phyloP scores from a whole-genome alignment of 2,888 invertebrate genomes.

The Acanthacorydalis orientalis region DNA sequence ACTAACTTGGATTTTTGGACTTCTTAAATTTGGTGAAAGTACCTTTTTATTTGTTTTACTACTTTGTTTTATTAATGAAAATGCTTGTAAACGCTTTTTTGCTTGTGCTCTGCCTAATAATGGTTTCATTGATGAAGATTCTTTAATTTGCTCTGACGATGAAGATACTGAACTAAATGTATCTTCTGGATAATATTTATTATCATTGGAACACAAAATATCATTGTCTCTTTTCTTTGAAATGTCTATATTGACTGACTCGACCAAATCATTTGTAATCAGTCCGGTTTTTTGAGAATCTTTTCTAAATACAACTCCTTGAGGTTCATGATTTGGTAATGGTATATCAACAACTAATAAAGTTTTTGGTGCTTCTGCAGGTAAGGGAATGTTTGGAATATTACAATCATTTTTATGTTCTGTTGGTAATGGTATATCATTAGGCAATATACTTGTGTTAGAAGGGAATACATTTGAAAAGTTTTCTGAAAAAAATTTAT shows the following conservation, averaged over 20 bases:
- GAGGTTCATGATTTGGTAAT: neutral
- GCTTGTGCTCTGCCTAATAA: conserved; percentile 17
- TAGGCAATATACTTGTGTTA: no score
- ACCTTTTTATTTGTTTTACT: neutral
- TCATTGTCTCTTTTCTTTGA: no score
- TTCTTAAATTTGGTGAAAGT: conserved; percentile 3
- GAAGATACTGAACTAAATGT: neutral
- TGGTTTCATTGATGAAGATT: conserved; percentile 1
- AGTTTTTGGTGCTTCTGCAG: no score
- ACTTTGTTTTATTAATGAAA: conserved; percentile 10
- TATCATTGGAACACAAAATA: neutral
- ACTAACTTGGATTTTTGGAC: conserved; percentile 6
- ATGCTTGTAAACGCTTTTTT: conserved; percentile 22
- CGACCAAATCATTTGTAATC: no score
- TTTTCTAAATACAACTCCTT: neutral
- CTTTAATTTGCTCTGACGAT: neutral
- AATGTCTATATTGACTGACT: no score
- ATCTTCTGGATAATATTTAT: neutral
- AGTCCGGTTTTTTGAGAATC: no score
- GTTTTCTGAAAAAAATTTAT: no score
- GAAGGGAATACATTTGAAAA: no score
- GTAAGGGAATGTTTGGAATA: no score
- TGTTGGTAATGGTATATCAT: no score
- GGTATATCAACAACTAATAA: neutral
- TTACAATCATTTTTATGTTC: no score